These are phyloP conservation scores for Mystacornis crossleyi DNA, from an alignment of 2,113 vertebrate genomes.

Conservation along the genomic window DNA sequence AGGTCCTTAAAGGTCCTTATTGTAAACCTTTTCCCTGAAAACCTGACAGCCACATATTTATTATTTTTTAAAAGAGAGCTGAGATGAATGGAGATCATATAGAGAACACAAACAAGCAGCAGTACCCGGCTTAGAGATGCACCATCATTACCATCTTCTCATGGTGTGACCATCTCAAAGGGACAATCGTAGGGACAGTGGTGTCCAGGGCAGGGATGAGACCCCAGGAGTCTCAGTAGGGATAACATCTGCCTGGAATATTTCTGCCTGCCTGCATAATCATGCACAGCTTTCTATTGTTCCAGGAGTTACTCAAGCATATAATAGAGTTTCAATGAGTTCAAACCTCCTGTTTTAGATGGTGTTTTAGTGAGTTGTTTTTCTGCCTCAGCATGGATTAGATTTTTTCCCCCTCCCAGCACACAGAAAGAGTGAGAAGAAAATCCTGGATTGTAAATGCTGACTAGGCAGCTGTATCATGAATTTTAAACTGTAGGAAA, in stretches of 20 bases:
- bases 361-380: slow-evolving; percentile 33
- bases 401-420: not conserved
- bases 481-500: not conserved
- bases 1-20: not conserved
- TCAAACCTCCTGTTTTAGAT: slow-evolving; percentile 57
- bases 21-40: not conserved
- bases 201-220: not conserved
- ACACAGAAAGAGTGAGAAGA: not conserved
- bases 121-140: not conserved
- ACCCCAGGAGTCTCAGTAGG: not conserved
- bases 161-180: not conserved
- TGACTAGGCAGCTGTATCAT: rapidly evolving
- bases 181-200: not conserved
- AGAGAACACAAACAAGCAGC: not conserved
- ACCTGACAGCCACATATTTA: not conserved
- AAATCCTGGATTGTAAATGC: not conserved
- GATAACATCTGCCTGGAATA: slow-evolving; percentile 57
- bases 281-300: slow-evolving; percentile 43
- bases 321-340: slow-evolving; percentile 63
- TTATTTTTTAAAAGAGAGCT: not conserved
- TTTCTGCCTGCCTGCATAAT: slow-evolving; percentile 17
- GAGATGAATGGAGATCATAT: not conserved
- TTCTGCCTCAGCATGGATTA: not conserved
- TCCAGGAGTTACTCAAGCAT: slow-evolving; percentile 53
- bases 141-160: not conserved